phyloP scores from a whole-genome alignment of 2,797 vertebrate genomes.

The Rhyacichthys aspro region DNA sequence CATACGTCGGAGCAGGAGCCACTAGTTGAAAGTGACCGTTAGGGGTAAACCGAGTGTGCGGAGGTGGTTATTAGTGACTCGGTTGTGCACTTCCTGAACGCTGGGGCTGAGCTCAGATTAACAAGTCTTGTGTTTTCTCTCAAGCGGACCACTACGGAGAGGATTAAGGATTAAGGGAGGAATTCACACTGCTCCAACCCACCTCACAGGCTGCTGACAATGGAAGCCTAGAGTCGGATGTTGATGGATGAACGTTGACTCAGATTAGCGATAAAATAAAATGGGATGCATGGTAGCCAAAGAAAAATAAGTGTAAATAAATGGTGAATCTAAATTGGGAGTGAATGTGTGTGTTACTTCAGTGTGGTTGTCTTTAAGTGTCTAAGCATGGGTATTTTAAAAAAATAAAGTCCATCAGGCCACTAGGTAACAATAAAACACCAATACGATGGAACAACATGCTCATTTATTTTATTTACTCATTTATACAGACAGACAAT shows the following conservation, averaged over 20 bases:
- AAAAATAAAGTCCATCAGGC: no score
- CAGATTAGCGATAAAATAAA: conserved; percentile 1
- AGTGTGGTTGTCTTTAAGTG: no score
- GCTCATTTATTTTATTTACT: no score
- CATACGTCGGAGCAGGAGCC: neutral
- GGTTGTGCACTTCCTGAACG: conserved; percentile 56
- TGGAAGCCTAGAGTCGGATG: neutral
- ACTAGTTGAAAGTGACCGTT: conserved; percentile 9
- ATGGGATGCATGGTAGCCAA: no score
- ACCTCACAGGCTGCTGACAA: conserved; percentile 12
- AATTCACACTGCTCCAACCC: conserved; percentile 37
- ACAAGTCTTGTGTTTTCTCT: conserved; percentile 70
- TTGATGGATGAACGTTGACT: conserved; percentile 5
- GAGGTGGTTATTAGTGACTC: conserved; percentile 3
- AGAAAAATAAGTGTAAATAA: no score
- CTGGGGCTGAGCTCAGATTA: conserved; percentile 58
- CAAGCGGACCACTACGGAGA: conserved; percentile 32
- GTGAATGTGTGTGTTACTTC: no score
- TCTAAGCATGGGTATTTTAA: no score
- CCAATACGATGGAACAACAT: no score
- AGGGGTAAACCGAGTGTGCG: conserved; percentile 8
- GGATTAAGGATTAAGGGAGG: conserved; percentile 47
- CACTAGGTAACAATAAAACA: no score
- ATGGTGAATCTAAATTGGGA: no score
- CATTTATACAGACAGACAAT: no score